Conservation (phyloP, 2,797 vertebrate species). For the Phalloptychus januarius region DNA sequence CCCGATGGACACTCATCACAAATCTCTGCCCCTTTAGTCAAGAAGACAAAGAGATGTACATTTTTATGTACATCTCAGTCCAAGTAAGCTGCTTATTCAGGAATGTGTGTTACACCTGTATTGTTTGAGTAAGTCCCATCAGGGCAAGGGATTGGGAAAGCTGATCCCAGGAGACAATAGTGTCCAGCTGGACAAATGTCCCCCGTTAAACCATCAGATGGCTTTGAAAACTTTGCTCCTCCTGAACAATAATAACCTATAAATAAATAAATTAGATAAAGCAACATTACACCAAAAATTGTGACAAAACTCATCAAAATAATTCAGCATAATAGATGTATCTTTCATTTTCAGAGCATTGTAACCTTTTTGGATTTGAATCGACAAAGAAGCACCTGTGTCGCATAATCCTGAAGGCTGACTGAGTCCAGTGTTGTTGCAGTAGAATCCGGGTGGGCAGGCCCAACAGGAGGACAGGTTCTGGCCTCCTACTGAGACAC, state of each 20-base stretch:
- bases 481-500: conserved; percentile 77
- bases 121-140: conserved; percentile 81
- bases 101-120: conserved; percentile 77
- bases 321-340: neutral
- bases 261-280: conserved; percentile 38
- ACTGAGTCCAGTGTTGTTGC: conserved; percentile 80
- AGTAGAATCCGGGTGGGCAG: conserved; percentile 87
- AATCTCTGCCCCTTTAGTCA: conserved; percentile 74
- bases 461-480: conserved; percentile 81
- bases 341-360: neutral
- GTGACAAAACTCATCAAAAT: neutral
- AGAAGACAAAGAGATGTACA: neutral
- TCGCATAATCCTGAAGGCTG: conserved; percentile 83
- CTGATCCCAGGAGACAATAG: conserved; percentile 81
- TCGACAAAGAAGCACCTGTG: conserved; percentile 70
- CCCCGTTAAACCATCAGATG: conserved; percentile 80
- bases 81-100: neutral
- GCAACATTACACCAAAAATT: neutral
- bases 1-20: conserved; percentile 85
- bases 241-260: conserved; percentile 88
- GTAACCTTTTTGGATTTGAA: neutral
- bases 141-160: conserved; percentile 73
- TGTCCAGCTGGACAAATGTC: conserved; percentile 80
- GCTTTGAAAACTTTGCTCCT: conserved; percentile 74
- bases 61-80: neutral